A percentile compares a stretch with the other conserved stretches of the same genome.
Conservation (phyloP, 2,797 vertebrate species). For the Lepus oiostolus region DNA sequence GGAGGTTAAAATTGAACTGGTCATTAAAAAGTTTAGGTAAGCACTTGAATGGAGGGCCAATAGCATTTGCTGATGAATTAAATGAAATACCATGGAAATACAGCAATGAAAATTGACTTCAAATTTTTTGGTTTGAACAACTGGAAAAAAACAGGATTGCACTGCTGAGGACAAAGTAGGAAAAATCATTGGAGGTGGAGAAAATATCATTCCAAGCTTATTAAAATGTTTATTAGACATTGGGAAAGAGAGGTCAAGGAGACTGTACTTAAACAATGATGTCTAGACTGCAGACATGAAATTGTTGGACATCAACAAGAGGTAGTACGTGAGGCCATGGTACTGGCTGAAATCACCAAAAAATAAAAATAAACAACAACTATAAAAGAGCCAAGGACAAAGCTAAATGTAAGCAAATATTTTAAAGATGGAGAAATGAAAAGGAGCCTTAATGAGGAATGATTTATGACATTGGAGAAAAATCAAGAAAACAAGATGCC, state of each 20-base stretch:
- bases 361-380: neutral
- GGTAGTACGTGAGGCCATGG: neutral
- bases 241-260: neutral
- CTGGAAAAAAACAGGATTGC: neutral
- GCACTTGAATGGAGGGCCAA: neutral
- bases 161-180: neutral
- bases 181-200: neutral
- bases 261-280: neutral
- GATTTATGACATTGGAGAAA: neutral
- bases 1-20: neutral
- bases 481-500: neutral
- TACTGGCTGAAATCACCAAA: neutral
- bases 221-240: neutral
- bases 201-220: neutral
- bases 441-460: neutral
- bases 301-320: neutral
- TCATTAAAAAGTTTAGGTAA: neutral
- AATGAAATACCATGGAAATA: neutral
- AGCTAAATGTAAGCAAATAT: neutral
- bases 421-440: neutral
- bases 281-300: neutral
- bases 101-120: neutral
- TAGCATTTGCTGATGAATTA: neutral
- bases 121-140: neutral
- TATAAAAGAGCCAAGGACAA: neutral